Evolutionary conservation across 2,797 vertebrate species (phyloP), one percentile per base, ranked within the genome.

Genomic region (Tapera naevia): DNA sequence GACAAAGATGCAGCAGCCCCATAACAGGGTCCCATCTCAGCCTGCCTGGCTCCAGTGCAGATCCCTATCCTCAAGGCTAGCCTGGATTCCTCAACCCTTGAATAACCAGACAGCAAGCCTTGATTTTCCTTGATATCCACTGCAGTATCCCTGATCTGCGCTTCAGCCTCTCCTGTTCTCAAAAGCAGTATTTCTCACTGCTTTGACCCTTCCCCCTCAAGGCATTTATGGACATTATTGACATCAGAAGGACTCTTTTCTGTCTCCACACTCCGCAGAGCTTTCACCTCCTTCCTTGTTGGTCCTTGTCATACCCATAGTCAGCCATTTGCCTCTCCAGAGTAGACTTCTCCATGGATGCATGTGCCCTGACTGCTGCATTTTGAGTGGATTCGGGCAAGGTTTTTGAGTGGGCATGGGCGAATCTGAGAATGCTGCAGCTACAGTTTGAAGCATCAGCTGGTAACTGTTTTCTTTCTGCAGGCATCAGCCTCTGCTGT

Each of bases 361-460:
- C 53, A 76, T 0, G 0, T 73, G 64, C 22, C 57, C 53, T 80
- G 57, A 21, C 79, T 83, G 65, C 57, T 87, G 50, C n/a, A 30
- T 7, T 8, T 15, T 76, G 79, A 67, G 56, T 5, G 0, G 2
- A 62, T 74, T 78, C 72, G 71, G 61, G 46, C 69, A 69, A 93
- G 33, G 84, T 80, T 60, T 69, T 85, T 92, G 84, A 85, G 84
- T 92, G 69, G 79, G 65, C 85, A 67, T 13, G 21, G 4, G 64
- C 74, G 50, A 93, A 76, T 67, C 80, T 43, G 88, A 91, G 71
- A 45, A 80, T 86, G 84, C 35, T 95, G 92, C 84, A 89, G 72
- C 81, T 95, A 91, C 72, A 89, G 57, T 91, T 91, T 85, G 58
- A 93, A 89, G 71, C 84, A 83, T 87, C 80, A 84, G 80, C 86